phyloP scores from a whole-genome alignment of 2,797 vertebrate species.

The Poeciliopsis turneri region DNA sequence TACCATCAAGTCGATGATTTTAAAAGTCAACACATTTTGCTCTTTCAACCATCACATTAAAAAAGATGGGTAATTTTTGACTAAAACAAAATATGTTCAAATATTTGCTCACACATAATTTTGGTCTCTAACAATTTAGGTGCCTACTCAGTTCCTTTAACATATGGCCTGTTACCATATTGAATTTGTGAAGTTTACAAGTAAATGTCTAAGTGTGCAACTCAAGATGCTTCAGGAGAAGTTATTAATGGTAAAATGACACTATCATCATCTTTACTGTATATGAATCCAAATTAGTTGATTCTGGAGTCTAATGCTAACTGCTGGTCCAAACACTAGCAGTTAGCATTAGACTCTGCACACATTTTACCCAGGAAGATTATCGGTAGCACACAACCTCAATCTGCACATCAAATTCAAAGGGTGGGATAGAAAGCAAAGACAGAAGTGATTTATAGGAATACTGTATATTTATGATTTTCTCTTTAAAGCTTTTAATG shows the following conservation, averaged over 20 bases:
- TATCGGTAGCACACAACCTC: too few species aligned
- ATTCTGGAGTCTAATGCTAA: not conserved
- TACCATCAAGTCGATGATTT: conserved; percentile 15
- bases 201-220: not conserved
- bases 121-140: not conserved
- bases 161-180: not conserved
- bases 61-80: not conserved
- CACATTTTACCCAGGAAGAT: too few species aligned
- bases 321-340: not conserved
- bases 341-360: too few species aligned
- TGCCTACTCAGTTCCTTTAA: not conserved
- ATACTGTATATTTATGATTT: not conserved
- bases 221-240: not conserved
- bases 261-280: not conserved
- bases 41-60: conserved; percentile 4
- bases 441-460: not conserved
- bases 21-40: conserved; percentile 12
- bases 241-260: not conserved
- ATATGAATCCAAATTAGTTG: not conserved
- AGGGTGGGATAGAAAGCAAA: conserved; percentile 1
- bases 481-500: not conserved
- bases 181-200: not conserved
- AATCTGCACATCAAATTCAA: not conserved
- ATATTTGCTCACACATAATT: not conserved
- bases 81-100: not conserved